Percentiles rank a stretch among this genome's conserved stretches.
These are phyloP conservation scores for Lagopus muta DNA, from an alignment of 2,113 vertebrate genomes.

Conservation along the genomic window DNA sequence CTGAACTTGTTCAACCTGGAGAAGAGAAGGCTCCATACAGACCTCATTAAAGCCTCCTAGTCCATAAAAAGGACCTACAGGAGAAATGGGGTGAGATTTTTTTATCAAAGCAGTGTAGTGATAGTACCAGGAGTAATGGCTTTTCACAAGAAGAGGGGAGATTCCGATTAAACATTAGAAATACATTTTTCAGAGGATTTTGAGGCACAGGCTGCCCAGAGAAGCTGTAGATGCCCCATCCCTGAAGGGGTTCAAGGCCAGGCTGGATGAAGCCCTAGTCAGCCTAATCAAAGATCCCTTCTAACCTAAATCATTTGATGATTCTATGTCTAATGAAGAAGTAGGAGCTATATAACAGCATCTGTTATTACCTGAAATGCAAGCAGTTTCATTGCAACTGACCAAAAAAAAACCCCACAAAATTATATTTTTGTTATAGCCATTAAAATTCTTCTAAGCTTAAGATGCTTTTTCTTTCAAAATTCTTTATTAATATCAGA, in stretches of 20 bases:
- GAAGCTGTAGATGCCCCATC: neutral
- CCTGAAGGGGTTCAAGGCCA: neutral
- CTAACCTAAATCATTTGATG: neutral
- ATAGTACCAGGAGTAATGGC: neutral
- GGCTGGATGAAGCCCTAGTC: neutral
- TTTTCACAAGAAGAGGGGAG: neutral
- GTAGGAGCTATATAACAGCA: neutral
- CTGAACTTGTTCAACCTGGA: neutral
- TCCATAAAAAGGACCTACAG: neutral
- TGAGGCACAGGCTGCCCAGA: neutral
- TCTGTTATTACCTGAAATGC: neutral
- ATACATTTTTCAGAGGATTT: neutral
- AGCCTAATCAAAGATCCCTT: neutral
- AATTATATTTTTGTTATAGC: accelerated
- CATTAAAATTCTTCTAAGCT: neutral
- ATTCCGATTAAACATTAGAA: neutral
- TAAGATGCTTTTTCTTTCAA: neutral
- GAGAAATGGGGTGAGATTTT: neutral
- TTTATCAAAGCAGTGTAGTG: neutral
- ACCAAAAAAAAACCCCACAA: neutral
- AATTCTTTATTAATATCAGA: neutral
- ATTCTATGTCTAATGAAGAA: neutral
- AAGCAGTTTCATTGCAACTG: neutral
- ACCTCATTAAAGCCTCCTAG: neutral
- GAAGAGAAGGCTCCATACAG: neutral